These are phyloP conservation scores for Casuarius casuarius DNA, from an alignment of 2,113 vertebrate species.

Conservation along the genomic window DNA sequence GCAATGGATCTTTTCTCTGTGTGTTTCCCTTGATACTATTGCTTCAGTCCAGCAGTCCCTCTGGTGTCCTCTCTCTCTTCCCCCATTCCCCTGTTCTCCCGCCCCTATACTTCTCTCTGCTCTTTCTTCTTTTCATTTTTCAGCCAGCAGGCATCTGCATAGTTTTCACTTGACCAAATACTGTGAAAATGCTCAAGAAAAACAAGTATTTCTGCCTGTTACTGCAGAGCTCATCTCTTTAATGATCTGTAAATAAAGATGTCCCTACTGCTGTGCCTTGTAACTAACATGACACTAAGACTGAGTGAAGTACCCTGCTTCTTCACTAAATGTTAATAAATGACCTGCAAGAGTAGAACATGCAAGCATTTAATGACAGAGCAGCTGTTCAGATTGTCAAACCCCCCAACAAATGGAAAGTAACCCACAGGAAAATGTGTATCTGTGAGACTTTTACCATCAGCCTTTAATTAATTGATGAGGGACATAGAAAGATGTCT, in stretches of 20 bases:
- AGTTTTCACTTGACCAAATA: slow-evolving; percentile 33
- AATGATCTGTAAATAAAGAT: slow-evolving; percentile 27
- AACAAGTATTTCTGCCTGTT: slow-evolving; percentile 14
- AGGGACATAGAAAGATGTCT: background rate
- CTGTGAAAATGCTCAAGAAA: slow-evolving; percentile 36
- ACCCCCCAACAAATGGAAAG: background rate
- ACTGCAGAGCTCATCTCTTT: background rate
- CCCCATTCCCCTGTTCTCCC: background rate
- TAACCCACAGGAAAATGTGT: background rate
- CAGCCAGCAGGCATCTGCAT: slow-evolving; percentile 13
- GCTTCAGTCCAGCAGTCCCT: background rate
- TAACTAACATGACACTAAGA: background rate
- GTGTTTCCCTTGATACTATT: background rate
- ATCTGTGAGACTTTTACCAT: background rate
- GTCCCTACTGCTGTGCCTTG: slow-evolving; percentile 9
- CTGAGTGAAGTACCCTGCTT: background rate
- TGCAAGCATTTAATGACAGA: background rate
- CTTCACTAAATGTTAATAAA: background rate
- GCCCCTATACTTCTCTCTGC: background rate
- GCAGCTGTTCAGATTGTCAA: background rate
- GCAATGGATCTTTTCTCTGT: background rate
- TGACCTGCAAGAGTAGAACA: background rate
- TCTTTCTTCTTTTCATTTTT: background rate
- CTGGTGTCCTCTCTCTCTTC: background rate
- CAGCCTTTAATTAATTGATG: background rate